Conservation (phyloP, 2,888 invertebrate genomes). For the Lasioglossum zephyrum region DNA sequence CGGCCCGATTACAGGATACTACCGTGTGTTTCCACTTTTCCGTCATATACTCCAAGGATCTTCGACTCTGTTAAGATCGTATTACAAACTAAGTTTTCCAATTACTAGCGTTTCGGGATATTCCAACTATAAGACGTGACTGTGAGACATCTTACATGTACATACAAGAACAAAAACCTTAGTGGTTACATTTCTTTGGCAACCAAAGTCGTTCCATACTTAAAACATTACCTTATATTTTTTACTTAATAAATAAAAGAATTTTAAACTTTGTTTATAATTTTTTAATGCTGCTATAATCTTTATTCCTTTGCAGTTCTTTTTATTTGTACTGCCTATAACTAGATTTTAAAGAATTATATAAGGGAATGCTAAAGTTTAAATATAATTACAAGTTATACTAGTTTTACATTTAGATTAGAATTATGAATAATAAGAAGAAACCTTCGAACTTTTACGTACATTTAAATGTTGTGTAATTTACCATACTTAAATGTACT, state of each 20-base stretch:
- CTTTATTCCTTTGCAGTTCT: background rate
- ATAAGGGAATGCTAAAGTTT: too few relatives aligned
- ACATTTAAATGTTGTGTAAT: too few relatives aligned
- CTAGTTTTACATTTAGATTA: too few relatives aligned
- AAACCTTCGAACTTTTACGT: too few relatives aligned
- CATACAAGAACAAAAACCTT: background rate
- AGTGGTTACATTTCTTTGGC: background rate
- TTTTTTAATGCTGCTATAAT: background rate
- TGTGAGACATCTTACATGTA: background rate
- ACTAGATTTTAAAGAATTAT: background rate
- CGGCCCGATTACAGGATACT: conserved; percentile 31
- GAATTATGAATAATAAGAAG: too few relatives aligned
- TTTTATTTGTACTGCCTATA: background rate
- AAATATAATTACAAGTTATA: too few relatives aligned
- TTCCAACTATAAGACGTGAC: background rate
- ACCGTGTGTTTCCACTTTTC: conserved; percentile 21
- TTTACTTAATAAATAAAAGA: background rate
- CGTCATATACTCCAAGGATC: background rate
- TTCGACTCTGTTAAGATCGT: conserved; percentile 4
- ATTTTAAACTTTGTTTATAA: background rate
- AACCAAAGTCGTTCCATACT: background rate
- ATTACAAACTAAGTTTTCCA: background rate
- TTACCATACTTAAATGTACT: background rate
- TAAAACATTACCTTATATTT: background rate
- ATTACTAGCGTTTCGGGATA: background rate